Percentiles rank a stretch among this genome's conserved stretches.
Evolutionary conservation across 1,140 invertebrate genomes (phyloP).

Genomic region (Phenacoccus solenopsis): DNA sequence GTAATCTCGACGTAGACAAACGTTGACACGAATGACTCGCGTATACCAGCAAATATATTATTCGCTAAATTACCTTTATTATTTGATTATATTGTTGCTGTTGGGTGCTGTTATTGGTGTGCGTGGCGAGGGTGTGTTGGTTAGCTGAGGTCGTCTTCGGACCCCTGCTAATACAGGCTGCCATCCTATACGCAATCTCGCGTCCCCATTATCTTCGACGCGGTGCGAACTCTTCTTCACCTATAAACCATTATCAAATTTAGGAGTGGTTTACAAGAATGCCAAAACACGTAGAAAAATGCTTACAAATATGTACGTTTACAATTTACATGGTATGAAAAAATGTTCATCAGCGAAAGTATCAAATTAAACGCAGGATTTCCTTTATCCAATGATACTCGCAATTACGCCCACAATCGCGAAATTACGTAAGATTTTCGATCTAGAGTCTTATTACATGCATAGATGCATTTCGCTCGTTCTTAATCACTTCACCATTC

Average conservation of each 20-base stretch:
- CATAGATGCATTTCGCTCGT: too few species aligned
- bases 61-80: slow-evolving; percentile 2
- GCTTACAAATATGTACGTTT: too few species aligned
- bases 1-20: too few species aligned
- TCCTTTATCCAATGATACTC: too few species aligned
- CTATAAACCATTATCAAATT: background rate
- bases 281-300: background rate
- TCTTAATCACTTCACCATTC: too few species aligned
- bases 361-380: too few species aligned
- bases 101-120: background rate
- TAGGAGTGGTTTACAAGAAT: background rate
- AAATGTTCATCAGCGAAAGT: too few species aligned
- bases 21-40: too few species aligned
- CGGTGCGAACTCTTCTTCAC: background rate
- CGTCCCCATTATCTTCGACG: background rate
- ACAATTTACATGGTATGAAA: too few species aligned
- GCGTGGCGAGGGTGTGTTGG: background rate
- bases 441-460: too few species aligned
- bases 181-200: background rate
- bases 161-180: slow-evolving; percentile 13
- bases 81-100: slow-evolving; percentile 14
- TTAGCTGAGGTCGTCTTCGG: slow-evolving; percentile 8
- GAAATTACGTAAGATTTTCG: too few species aligned
- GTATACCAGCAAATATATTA: background rate
- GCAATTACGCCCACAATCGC: too few species aligned